These are phyloP conservation scores for Apamea monoglypha DNA, from an alignment of 2,888 invertebrate genomes.

Conservation along the genomic window DNA sequence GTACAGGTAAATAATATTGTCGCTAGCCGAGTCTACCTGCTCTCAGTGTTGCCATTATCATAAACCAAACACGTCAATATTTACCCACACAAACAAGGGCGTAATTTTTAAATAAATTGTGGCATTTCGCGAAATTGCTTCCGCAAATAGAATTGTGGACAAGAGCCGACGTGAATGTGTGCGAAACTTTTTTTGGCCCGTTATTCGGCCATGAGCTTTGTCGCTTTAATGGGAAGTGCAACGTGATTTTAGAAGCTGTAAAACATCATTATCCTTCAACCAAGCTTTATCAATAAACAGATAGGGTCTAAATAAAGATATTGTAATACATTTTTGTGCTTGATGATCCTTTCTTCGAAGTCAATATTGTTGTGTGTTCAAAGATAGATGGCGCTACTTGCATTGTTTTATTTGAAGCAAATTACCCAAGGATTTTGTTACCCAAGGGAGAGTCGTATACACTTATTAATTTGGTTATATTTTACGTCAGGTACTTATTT, in stretches of 20 bases:
- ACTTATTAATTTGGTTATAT: not conserved
- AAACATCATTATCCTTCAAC: constrained; percentile 50
- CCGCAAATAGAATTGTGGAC: constrained; percentile 89
- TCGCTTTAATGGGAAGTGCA: constrained; percentile 69
- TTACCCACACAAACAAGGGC: constrained; percentile 90
- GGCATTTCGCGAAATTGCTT: constrained; percentile 90
- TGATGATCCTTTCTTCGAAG: constrained; percentile 18
- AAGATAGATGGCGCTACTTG: constrained; percentile 73
- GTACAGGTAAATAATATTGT: constrained; percentile 87
- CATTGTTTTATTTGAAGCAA: constrained; percentile 13
- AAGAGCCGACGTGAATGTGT: constrained; percentile 83
- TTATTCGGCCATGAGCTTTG: constrained; percentile 78
- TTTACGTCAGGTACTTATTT: not conserved
- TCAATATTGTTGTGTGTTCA: constrained; percentile 30
- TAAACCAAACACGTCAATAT: constrained; percentile 91
- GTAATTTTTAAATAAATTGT: constrained; percentile 91
- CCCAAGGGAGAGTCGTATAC: not conserved
- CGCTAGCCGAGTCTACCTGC: constrained; percentile 86
- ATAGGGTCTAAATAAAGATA: not conserved
- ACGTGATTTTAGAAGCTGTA: constrained; percentile 56
- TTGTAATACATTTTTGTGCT: constrained; percentile 11
- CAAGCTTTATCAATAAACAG: not conserved
- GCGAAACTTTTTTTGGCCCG: constrained; percentile 84
- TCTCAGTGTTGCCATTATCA: constrained; percentile 90
- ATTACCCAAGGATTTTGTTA: too few relatives aligned